Percentiles rank a stretch among this genome's conserved stretches.
Evolutionary conservation across 2,113 vertebrate species (phyloP).

Genomic region (Pedionomus torquatus): DNA sequence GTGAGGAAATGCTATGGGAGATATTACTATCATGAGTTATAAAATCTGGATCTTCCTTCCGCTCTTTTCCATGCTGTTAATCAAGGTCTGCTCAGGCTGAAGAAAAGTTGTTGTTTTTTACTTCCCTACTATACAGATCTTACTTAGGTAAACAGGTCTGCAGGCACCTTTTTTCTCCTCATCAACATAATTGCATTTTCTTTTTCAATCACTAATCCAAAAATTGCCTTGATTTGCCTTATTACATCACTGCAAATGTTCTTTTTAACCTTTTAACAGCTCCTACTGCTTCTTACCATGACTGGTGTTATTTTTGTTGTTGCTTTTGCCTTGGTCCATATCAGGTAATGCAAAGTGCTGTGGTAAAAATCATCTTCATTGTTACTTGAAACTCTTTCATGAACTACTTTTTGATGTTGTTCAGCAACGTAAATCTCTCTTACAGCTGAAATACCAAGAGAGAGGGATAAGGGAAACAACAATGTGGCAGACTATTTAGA

Average conservation of each 20-base stretch:
- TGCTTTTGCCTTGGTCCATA: background rate
- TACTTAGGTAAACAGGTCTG: background rate
- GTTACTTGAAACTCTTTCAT: background rate
- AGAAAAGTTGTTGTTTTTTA: background rate
- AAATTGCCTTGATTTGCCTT: background rate
- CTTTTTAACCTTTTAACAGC: background rate
- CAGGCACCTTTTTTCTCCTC: background rate
- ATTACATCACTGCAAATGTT: background rate
- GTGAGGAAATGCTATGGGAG: background rate
- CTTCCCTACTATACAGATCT: background rate
- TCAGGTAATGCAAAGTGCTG: background rate
- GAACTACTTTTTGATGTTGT: background rate
- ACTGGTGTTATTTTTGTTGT: background rate
- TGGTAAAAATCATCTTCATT: background rate
- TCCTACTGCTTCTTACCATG: background rate
- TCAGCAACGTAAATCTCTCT: background rate
- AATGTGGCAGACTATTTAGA: background rate
- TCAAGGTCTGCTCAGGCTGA: background rate
- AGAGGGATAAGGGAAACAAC: background rate
- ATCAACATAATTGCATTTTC: background rate
- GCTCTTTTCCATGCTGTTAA: background rate
- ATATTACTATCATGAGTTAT: background rate
- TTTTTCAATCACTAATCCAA: background rate
- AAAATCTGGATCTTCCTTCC: background rate
- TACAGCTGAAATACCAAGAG: background rate